Evolutionary conservation across 2,888 invertebrate genomes (phyloP), one percentile per base, ranked within the genome.

Genomic region (Lymantria dispar): DNA sequence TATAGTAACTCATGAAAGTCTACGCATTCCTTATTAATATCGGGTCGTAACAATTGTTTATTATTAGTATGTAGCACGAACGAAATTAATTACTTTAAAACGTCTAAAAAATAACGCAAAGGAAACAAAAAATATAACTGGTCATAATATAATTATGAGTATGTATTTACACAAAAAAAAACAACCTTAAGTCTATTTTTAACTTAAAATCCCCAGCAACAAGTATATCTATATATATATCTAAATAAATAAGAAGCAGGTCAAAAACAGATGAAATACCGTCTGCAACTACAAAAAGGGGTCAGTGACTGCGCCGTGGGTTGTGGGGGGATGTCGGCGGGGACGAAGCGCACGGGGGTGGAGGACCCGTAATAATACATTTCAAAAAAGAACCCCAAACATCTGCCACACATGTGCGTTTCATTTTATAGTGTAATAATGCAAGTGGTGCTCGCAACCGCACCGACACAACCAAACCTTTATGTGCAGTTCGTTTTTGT

Each of bases 381-480:
- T 85, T 82, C 79, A 85, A 89, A 88, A 85, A 85, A 78, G 76
- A 84, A 79, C 88, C 87, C 86, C 78, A 75, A 87, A 85, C 91
- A 91, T 90, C 91, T 91, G 90, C 83, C 76, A 74, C 82, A 81
- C 90, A 91, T 89, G 83, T 90, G 90, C 82, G 81, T 82, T 82
- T 68, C 75, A 75, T 82, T 85, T 73, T 77, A 80, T 80, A 81
- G 72, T 76, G 76, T 69, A 83, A 87, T 85, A 89, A 89, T 84
- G 86, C 85, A 83, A 86, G 85, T 81, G 74, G 85, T 79, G 81
- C 83, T 74, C 76, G 78, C 77, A 83, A 84, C 83, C 81, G 70
- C 83, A 81, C 72, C 78, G 78, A 79, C 79, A 79, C 72, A 73
- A 64, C 66, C 62, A 71, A 72, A 70, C 69, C 74, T 85, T 87